Evolutionary conservation across 2,113 vertebrate species (phyloP), one percentile per base, ranked within the genome.

Genomic region (Lota lota): DNA sequence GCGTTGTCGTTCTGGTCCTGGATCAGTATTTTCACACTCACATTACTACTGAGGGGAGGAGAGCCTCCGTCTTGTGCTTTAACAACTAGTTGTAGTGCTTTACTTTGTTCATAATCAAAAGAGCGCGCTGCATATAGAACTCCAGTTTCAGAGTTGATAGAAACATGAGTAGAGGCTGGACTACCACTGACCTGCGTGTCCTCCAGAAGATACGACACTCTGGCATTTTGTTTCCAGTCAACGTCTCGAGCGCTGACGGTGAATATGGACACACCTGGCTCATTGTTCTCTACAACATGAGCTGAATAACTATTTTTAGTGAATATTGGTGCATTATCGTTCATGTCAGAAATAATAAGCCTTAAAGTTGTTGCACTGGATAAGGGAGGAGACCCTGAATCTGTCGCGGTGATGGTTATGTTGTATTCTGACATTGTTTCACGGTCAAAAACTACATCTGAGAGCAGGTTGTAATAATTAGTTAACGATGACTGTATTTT

Each of bases 251-350:
- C 82, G 0, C 2, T 73, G 0, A 86, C 6, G 0, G 47, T 72
- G 0, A 84, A 47, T 50, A 87, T 4, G 47, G 82, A 83, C 2
- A 76, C 11, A 0, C 83, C 85, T 1, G 83, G 83, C 5, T 71
- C 69, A 22, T 87, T 90, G 68, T 90, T 90, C 21, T 90, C 89
- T 56, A 47, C 0, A 8, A 88, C 20, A 1, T 28, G 63, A 0
- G 80, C 80, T 11, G 2, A 83, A 4, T 81, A 89, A 18, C 56
- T 8, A 1, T 3, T 47, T 58, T 6, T 20, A 22, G 65, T 12
- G 73, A 88, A 87, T 1, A 76, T 40, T 1, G 89, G 90, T 2
- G 78, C 61, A 62, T 91, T 90, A 63, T 91, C 90, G 67, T 87
- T 91, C 0, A 90, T 76, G 63, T 91, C 90, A 0, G 84, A 85